Percentiles rank a stretch among this genome's conserved stretches.
These are phyloP conservation scores for Drosophila saltans DNA, from an alignment of 1,140 invertebrate genomes.

Conservation along the genomic window DNA sequence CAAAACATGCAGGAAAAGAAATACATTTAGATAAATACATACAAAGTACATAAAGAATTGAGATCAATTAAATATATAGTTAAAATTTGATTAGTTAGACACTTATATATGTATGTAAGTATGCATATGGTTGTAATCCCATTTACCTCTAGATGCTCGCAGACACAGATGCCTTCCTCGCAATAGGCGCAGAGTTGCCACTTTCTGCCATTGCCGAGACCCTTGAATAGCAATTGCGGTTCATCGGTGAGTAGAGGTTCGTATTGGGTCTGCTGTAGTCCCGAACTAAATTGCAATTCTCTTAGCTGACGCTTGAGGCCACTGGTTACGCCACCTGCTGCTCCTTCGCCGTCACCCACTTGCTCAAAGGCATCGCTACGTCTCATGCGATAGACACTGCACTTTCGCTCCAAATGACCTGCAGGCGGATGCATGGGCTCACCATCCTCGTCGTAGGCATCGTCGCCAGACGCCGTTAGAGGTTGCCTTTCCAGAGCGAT, in stretches of 20 bases:
- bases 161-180: constrained; percentile 82
- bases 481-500: constrained; percentile 61
- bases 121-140: not conserved
- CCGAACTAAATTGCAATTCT: constrained; percentile 68
- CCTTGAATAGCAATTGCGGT: constrained; percentile 75
- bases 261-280: constrained; percentile 71
- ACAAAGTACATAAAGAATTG: not conserved
- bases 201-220: constrained; percentile 69
- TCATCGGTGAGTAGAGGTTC: constrained; percentile 76
- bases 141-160: constrained; percentile 83
- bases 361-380: constrained; percentile 72
- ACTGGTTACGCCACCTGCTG: constrained; percentile 34
- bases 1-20: constrained; percentile 25
- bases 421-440: constrained; percentile 64
- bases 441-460: constrained; percentile 65
- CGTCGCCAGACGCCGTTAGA: constrained; percentile 48
- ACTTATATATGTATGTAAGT: not conserved
- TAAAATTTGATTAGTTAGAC: not conserved
- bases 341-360: constrained; percentile 22
- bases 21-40: constrained; percentile 11
- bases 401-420: constrained; percentile 78
- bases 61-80: not conserved
- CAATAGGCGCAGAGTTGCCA: constrained; percentile 79
- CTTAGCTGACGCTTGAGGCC: constrained; percentile 69
- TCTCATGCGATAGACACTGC: constrained; percentile 82